Conservation (phyloP, 1,140 invertebrate genomes). For the Drosophila bocki region DNA sequence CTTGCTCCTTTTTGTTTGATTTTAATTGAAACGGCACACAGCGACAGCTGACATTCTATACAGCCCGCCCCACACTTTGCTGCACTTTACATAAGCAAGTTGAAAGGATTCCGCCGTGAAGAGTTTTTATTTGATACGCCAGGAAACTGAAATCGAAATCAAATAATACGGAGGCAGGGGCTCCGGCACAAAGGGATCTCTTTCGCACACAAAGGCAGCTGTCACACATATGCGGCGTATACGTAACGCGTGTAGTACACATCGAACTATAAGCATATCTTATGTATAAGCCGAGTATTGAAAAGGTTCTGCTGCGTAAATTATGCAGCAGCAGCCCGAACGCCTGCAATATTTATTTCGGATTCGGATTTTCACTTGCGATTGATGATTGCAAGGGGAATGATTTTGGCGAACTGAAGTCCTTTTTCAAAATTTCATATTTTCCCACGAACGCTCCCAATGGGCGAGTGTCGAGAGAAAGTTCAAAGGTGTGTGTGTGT, state of each 20-base stretch:
- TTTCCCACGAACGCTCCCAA: slow-evolving; percentile 21
- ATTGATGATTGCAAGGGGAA: slow-evolving; percentile 33
- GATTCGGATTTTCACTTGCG: slow-evolving; percentile 30
- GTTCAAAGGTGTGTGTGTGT: slow-evolving; percentile 16
- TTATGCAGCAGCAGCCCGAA: slow-evolving; percentile 55
- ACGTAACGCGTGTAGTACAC: slow-evolving; percentile 9
- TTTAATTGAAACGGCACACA: slow-evolving; percentile 71
- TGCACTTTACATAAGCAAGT: slow-evolving; percentile 51
- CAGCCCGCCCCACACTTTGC: slow-evolving; percentile 3
- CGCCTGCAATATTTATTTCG: slow-evolving; percentile 54
- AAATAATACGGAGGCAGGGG: slow-evolving; percentile 41
- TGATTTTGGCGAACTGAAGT: slow-evolving; percentile 7
- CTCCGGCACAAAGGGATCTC: slow-evolving; percentile 41
- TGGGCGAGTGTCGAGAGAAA: neutral
- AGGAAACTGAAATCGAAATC: slow-evolving; percentile 62
- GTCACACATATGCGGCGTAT: slow-evolving; percentile 32
- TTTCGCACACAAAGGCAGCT: slow-evolving; percentile 44
- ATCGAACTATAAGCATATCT: slow-evolving; percentile 56
- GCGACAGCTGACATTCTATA: slow-evolving; percentile 58
- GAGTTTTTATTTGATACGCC: slow-evolving; percentile 66
- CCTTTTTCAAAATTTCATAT: slow-evolving; percentile 27
- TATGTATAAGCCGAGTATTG: slow-evolving; percentile 21
- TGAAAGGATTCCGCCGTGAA: slow-evolving; percentile 60
- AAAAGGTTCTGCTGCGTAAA: slow-evolving; percentile 64
- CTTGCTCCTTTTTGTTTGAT: slow-evolving; percentile 57